These are phyloP conservation scores for Acrobasis suavella DNA, from an alignment of 2,888 invertebrate species.

Conservation along the genomic window DNA sequence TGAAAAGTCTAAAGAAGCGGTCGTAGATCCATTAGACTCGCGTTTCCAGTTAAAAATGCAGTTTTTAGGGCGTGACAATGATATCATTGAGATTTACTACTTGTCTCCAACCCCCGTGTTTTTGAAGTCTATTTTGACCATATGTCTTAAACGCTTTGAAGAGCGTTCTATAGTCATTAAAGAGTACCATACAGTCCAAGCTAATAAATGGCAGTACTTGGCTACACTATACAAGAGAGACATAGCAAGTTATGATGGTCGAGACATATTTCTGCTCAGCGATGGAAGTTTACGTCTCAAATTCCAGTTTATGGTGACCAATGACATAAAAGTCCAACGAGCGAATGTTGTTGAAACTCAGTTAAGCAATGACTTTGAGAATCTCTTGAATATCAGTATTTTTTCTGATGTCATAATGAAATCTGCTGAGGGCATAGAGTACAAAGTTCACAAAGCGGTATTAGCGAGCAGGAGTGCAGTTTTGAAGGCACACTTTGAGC, in stretches of 20 bases:
- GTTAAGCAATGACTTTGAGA: constrained; percentile 68
- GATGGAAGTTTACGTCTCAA: constrained; percentile 70
- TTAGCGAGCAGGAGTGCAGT: constrained; percentile 71
- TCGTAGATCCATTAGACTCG: constrained; percentile 43
- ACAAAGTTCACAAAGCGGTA: constrained; percentile 70
- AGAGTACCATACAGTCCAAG: constrained; percentile 69
- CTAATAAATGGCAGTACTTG: constrained; percentile 74
- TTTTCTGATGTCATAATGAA: constrained; percentile 73
- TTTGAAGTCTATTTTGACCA: constrained; percentile 64
- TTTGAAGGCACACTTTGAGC: constrained; percentile 72
- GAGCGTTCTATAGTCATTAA: constrained; percentile 70
- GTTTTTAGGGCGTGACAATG: constrained; percentile 67
- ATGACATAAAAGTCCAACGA: constrained; percentile 65
- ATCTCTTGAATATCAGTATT: constrained; percentile 60
- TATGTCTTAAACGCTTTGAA: constrained; percentile 69
- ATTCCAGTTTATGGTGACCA: constrained; percentile 70
- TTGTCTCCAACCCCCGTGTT: constrained; percentile 65
- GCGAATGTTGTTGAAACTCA: constrained; percentile 59
- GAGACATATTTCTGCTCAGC: constrained; percentile 60
- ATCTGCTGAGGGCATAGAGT: constrained; percentile 65
- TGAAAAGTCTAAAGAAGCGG: constrained; percentile 53
- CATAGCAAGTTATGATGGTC: constrained; percentile 58
- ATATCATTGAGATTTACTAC: constrained; percentile 71
- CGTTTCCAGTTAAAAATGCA: constrained; percentile 72
- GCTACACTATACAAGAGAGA: constrained; percentile 69